These are phyloP conservation scores for Psammodynastes pulverulentus DNA, from an alignment of 2,113 vertebrate species.

Conservation along the genomic window DNA sequence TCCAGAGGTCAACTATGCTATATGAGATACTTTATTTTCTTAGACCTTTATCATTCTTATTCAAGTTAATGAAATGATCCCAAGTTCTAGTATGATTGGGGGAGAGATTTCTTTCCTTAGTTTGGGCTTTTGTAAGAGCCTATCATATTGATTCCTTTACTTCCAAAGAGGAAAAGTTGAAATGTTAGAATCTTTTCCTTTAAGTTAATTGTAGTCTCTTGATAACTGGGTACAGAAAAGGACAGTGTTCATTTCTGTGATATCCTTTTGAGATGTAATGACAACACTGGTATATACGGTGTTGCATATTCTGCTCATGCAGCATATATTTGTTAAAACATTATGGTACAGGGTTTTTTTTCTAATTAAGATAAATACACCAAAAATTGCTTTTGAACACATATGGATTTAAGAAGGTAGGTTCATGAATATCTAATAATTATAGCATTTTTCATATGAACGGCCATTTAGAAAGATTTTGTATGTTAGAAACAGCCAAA, in stretches of 20 bases:
- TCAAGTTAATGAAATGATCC: neutral
- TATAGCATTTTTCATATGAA: neutral
- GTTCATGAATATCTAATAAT: neutral
- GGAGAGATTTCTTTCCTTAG: neutral
- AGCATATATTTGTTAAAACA: neutral
- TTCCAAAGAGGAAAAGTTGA: neutral
- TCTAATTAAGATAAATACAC: neutral
- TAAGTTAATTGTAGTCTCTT: neutral
- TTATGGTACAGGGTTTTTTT: neutral
- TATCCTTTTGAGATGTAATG: neutral
- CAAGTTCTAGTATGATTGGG: neutral
- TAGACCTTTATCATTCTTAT: neutral
- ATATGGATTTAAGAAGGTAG: neutral
- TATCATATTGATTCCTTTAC: neutral
- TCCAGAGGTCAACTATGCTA: neutral
- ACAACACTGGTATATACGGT: neutral
- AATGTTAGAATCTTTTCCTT: neutral
- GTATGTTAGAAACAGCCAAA: neutral
- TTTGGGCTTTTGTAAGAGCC: neutral
- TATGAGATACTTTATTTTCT: neutral
- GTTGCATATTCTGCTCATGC: neutral
- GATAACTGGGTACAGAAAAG: neutral
- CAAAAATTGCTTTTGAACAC: neutral
- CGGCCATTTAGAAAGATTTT: neutral
- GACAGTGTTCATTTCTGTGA: neutral